Evolutionary conservation across 2,888 invertebrate species (phyloP).

Genomic region (Galeruca laticollis): DNA sequence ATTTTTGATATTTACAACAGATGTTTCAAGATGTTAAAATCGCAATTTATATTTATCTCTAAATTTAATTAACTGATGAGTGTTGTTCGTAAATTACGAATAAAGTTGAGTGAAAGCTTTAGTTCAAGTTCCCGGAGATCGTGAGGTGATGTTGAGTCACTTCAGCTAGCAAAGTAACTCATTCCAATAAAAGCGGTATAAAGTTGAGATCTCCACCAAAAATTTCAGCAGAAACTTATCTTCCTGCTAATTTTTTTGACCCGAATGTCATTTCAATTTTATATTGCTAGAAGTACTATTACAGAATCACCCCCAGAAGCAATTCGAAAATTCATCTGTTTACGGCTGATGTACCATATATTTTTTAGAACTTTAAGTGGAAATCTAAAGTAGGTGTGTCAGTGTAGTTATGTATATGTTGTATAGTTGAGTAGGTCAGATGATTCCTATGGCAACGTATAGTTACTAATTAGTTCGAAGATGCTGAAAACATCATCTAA

Average conservation of each 20-base stretch:
- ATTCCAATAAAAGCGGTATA: slow-evolving; percentile 13
- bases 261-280: no score
- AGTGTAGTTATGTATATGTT: slow-evolving; percentile 65
- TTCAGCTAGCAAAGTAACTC: slow-evolving; percentile 50
- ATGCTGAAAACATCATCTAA: slow-evolving; percentile 2
- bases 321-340: slow-evolving; percentile 33
- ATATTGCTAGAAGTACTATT: neutral
- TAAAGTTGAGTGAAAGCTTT: slow-evolving; percentile 6
- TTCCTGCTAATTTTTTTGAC: neutral
- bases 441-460: slow-evolving; percentile 69
- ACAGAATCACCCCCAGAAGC: slow-evolving; percentile 24
- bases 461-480: slow-evolving; percentile 63
- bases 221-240: neutral
- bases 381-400: slow-evolving; percentile 63
- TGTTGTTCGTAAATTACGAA: neutral
- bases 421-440: slow-evolving; percentile 66
- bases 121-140: slow-evolving; percentile 24
- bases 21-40: neutral
- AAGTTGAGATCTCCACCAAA: neutral
- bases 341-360: slow-evolving; percentile 62
- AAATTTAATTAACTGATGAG: slow-evolving; percentile 8
- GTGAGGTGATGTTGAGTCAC: slow-evolving; percentile 26
- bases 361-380: slow-evolving; percentile 64
- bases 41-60: neutral
- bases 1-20: no score